A percentile compares a stretch with the other conserved stretches of the same genome.
Conservation (phyloP, 2,888 invertebrate genomes). For the Ametastegia equiseti region DNA sequence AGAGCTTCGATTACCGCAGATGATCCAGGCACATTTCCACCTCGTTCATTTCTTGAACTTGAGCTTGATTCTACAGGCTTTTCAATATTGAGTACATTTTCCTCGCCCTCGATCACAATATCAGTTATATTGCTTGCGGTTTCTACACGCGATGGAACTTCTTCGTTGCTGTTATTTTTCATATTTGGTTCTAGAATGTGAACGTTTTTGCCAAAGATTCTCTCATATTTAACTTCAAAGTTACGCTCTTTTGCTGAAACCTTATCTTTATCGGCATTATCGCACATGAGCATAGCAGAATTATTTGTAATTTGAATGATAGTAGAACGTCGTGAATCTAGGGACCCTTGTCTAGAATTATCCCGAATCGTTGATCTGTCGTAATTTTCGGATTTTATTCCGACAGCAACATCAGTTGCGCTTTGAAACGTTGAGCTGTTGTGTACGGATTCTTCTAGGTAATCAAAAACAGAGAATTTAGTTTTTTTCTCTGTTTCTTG, state of each 20-base stretch:
- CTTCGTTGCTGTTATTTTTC: neutral
- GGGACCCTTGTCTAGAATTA: neutral
- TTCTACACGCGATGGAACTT: neutral
- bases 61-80: neutral
- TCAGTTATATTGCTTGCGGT: neutral
- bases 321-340: neutral
- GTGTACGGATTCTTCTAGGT: slow-evolving; percentile 78
- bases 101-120: neutral
- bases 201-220: slow-evolving; percentile 63
- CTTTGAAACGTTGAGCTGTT: slow-evolving; percentile 61
- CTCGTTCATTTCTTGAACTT: neutral
- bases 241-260: slow-evolving; percentile 60
- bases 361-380: neutral
- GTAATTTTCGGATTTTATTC: slow-evolving; percentile 27
- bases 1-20: neutral
- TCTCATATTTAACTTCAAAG: slow-evolving; percentile 67
- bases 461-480: slow-evolving; percentile 87
- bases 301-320: neutral
- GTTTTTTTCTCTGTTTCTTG: slow-evolving; percentile 80
- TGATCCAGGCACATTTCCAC: neutral
- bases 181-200: slow-evolving; percentile 34
- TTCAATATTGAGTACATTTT: neutral
- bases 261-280: slow-evolving; percentile 35
- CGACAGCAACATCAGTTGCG: slow-evolving; percentile 56
- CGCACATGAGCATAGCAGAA: slow-evolving; percentile 38